Conservation (phyloP, 2,797 vertebrate genomes). For the Microctenopoma steveboyesi region DNA sequence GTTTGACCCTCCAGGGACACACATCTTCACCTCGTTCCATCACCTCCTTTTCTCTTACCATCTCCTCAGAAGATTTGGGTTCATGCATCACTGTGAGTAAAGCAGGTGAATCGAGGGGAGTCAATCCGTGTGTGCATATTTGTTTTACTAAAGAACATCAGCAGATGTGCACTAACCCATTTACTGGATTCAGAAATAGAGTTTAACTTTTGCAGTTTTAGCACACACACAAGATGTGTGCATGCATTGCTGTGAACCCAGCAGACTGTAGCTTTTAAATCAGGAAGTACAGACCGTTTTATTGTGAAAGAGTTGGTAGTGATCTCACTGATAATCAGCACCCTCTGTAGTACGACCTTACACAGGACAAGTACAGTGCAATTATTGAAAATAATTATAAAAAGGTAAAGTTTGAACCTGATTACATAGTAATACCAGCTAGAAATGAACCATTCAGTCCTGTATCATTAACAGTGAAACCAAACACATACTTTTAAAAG, state of each 20-base stretch:
- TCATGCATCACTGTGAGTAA: constrained; percentile 61
- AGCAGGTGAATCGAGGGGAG: constrained; percentile 35
- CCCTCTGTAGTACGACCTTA: not conserved
- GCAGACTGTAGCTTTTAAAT: not conserved
- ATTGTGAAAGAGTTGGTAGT: not conserved
- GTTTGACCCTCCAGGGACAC: constrained; percentile 16
- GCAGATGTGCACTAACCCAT: constrained; percentile 2
- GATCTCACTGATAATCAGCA: not conserved
- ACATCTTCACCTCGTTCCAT: constrained; percentile 4
- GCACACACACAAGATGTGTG: too few relatives aligned
- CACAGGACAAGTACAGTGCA: not conserved
- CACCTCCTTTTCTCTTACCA: not conserved
- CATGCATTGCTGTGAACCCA: too few relatives aligned
- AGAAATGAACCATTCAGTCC: not conserved
- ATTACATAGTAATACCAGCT: not conserved
- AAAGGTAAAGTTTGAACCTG: too few relatives aligned
- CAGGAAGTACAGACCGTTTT: not conserved
- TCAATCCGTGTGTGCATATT: not conserved
- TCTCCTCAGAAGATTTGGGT: constrained; percentile 44
- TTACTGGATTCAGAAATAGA: not conserved
- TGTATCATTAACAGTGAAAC: constrained; percentile 9
- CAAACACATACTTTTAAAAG: not conserved
- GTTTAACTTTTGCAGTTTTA: not conserved
- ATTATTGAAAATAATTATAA: too few relatives aligned
- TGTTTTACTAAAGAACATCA: constrained; percentile 2